phyloP scores from a whole-genome alignment of 2,797 vertebrate genomes.

The Nyctalus aviator region DNA sequence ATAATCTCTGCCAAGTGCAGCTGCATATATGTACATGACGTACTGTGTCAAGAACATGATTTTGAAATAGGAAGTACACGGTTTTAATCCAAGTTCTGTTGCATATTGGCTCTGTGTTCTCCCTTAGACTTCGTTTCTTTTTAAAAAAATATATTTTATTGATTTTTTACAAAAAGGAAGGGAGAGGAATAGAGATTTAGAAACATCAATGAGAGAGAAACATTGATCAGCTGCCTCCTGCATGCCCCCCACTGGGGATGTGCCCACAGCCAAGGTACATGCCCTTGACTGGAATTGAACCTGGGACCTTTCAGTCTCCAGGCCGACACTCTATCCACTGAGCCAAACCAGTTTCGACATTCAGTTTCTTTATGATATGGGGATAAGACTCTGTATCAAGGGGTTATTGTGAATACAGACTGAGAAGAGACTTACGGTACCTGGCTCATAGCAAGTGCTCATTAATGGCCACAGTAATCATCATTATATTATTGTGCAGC shows the following conservation, averaged over 20 bases:
- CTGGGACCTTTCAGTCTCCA: too few species aligned
- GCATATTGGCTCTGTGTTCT: not conserved
- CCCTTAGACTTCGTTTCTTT: not conserved
- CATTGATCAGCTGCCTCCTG: too few species aligned
- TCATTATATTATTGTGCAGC: not conserved
- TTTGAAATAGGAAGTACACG: constrained; percentile 5
- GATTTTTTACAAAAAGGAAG: too few species aligned
- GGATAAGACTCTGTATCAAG: not conserved
- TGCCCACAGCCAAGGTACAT: too few species aligned
- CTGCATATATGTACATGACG: not conserved
- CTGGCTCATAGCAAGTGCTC: not conserved
- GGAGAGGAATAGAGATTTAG: too few species aligned
- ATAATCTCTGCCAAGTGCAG: not conserved
- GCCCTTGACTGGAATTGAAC: too few species aligned
- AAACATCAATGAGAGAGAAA: too few species aligned
- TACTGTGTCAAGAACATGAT: not conserved
- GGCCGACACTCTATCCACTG: too few species aligned
- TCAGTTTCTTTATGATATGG: not conserved
- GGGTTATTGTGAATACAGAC: not conserved
- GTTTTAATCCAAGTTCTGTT: not conserved
- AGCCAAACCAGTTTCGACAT: too few species aligned
- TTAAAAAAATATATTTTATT: too few species aligned
- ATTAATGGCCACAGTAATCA: not conserved
- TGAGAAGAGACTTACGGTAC: not conserved
- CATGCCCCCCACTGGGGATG: too few species aligned